These are phyloP conservation scores for Byasa hedistus DNA, from an alignment of 2,888 invertebrate genomes.

Conservation along the genomic window DNA sequence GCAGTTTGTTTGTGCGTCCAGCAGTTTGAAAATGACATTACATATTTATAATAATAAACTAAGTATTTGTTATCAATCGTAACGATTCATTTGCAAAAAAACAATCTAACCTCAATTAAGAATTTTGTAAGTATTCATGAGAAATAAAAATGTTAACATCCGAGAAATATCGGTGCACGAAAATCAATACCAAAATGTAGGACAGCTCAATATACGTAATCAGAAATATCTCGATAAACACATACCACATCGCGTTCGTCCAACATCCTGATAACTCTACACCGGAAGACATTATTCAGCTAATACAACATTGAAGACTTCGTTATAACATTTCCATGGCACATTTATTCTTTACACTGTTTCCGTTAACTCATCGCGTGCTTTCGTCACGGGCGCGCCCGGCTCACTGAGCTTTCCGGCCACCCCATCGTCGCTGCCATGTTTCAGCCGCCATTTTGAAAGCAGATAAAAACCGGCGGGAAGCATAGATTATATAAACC, in stretches of 20 bases:
- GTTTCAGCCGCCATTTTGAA: constrained; percentile 35
- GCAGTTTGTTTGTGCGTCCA: too few relatives aligned
- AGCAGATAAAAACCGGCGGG: too few relatives aligned
- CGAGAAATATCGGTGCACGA: not conserved
- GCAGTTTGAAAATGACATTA: too few relatives aligned
- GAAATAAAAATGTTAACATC: too few relatives aligned
- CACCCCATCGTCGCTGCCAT: constrained; percentile 9
- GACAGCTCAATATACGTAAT: not conserved
- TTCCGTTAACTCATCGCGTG: constrained; percentile 35
- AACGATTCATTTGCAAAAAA: too few relatives aligned
- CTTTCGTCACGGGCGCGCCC: constrained; percentile 36
- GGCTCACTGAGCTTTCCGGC: constrained; percentile 48
- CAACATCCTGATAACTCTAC: not conserved
- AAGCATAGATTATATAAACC: too few relatives aligned
- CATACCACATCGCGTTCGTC: not conserved
- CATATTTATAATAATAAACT: too few relatives aligned
- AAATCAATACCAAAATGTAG: constrained; percentile 1
- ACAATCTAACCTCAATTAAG: too few relatives aligned
- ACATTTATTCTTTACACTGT: constrained; percentile 10
- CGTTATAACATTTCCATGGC: constrained; percentile 12
- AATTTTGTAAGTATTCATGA: too few relatives aligned
- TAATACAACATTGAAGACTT: not conserved
- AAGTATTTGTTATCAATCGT: too few relatives aligned
- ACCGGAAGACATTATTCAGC: constrained; percentile 19
- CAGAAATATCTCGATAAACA: too few relatives aligned